Evolutionary conservation across 2,797 vertebrate genomes (phyloP).

Genomic region (Lerista edwardsae): DNA sequence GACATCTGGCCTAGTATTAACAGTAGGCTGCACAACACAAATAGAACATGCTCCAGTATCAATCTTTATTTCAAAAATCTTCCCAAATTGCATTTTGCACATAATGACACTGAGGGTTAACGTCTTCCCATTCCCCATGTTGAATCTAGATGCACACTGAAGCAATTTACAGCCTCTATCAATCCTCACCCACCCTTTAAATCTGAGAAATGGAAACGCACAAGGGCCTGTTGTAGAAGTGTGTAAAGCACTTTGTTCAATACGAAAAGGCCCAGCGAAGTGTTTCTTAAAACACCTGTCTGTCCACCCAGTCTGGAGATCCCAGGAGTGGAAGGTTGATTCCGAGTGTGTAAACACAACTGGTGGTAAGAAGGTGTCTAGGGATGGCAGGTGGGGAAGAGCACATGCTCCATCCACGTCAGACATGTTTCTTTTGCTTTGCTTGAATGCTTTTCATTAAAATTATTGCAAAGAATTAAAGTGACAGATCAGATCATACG

Average conservation of each 20-base stretch:
- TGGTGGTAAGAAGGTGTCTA: not conserved
- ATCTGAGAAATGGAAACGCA: not conserved
- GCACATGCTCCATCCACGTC: not conserved
- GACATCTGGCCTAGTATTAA: not conserved
- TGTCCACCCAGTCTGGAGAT: not conserved
- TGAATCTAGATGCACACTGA: not conserved
- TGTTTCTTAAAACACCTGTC: not conserved
- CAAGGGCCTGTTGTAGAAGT: not conserved
- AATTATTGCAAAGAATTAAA: not conserved
- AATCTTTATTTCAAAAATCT: not conserved
- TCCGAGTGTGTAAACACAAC: not conserved
- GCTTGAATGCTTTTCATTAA: not conserved
- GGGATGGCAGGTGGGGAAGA: not conserved
- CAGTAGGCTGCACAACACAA: not conserved
- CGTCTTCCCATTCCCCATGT: not conserved
- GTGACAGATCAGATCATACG: not conserved
- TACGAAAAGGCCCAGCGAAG: too few relatives aligned
- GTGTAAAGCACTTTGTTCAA: not conserved
- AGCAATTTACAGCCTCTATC: not conserved
- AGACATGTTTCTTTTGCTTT: not conserved
- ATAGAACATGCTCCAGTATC: not conserved
- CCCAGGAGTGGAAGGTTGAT: not conserved
- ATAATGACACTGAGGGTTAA: not conserved
- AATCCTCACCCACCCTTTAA: not conserved
- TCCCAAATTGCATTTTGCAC: not conserved